A percentile compares a stretch with the other conserved stretches of the same genome.
phyloP scores from a whole-genome alignment of 2,888 invertebrate genomes.

The Galerucella pusilla region DNA sequence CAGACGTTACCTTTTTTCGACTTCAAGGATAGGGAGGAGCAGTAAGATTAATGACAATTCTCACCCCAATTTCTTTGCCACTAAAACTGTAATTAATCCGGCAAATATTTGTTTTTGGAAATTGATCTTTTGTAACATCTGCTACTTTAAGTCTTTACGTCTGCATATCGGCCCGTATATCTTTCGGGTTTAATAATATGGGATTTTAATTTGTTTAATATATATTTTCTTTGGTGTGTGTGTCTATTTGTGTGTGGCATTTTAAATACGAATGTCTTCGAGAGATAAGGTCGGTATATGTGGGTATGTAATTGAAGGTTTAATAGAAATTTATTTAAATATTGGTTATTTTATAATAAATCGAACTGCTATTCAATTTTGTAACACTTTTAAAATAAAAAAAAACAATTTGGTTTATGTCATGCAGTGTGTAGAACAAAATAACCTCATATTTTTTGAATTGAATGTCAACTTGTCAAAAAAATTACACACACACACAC shows the following conservation, averaged over 20 bases:
- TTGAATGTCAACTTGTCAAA: no score
- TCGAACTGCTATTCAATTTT: background rate
- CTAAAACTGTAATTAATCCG: slow-evolving; percentile 50
- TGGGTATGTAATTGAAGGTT: slow-evolving; percentile 22
- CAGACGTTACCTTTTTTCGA: slow-evolving; percentile 51
- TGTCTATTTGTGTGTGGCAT: slow-evolving; percentile 19
- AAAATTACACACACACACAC: no score
- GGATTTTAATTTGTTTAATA: slow-evolving; percentile 22
- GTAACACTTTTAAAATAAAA: background rate
- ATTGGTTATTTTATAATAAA: background rate
- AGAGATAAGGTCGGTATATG: slow-evolving; percentile 22
- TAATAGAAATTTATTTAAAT: slow-evolving; percentile 9
- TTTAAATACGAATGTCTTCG: background rate
- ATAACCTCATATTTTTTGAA: no score
- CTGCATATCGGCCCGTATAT: slow-evolving; percentile 21
- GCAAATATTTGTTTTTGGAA: slow-evolving; percentile 52
- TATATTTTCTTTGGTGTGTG: slow-evolving; percentile 3
- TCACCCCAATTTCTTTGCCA: slow-evolving; percentile 32
- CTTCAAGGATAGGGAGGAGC: slow-evolving; percentile 44
- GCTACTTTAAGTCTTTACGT: slow-evolving; percentile 12
- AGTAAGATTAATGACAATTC: slow-evolving; percentile 49
- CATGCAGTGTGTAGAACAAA: no score
- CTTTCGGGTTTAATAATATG: slow-evolving; percentile 19
- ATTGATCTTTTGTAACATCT: slow-evolving; percentile 31
- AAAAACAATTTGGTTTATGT: no score